Evolutionary conservation across 1,140 invertebrate genomes (phyloP).

Genomic region (Drosophila melanogaster): Release_6_plus_ISO1_MT NT_033777.3:28756001-28756500

Average conservation of each 20-base stretch:
- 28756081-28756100: conserved; percentile 13
- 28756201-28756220: conserved; percentile 18
- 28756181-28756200: conserved; percentile 12
- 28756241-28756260: conserved; percentile 20
- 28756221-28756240: not conserved
- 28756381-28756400: not conserved
- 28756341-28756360: not conserved
- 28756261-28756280: not conserved
- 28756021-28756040: not conserved
- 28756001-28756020: not conserved
- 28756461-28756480: not conserved
- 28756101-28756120: conserved; percentile 51
- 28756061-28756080: conserved; percentile 21
- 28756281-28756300: conserved; percentile 4
- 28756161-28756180: conserved; percentile 5
- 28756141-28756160: conserved; percentile 36
- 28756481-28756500: not conserved
- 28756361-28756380: conserved; percentile 4
- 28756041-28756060: not conserved
- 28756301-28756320: conserved; percentile 22
- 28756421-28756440: not conserved
- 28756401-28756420: not conserved
- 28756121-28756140: conserved; percentile 33
- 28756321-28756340: conserved; percentile 9
- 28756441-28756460: not conserved